Evolutionary conservation across 2,113 vertebrate genomes (phyloP).

Genomic region (Corvus moneduloides): DNA sequence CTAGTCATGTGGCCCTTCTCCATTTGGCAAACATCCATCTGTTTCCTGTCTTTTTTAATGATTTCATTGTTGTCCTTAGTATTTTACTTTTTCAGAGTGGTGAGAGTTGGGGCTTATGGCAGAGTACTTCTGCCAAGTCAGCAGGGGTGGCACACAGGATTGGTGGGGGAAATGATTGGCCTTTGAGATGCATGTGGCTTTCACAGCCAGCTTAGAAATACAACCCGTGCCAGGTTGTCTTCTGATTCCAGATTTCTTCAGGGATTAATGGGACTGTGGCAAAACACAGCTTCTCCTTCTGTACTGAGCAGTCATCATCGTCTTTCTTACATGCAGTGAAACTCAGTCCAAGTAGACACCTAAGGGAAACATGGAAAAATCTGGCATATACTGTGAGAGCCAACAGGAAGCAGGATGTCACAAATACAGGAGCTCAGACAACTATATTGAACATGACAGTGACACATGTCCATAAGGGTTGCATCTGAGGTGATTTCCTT

Average conservation of each 20-base stretch:
- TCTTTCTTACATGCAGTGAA: background rate
- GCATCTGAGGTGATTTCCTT: constrained; percentile 3
- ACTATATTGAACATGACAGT: background rate
- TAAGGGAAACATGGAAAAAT: background rate
- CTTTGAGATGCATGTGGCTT: background rate
- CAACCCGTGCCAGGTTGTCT: background rate
- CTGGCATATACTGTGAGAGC: background rate
- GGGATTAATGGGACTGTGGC: background rate
- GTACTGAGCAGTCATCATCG: background rate
- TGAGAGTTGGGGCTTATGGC: background rate
- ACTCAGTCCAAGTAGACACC: background rate
- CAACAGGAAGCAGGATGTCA: constrained; percentile 5
- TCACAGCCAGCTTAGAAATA: background rate
- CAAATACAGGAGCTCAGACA: background rate
- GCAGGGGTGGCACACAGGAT: background rate
- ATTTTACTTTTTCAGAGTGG: constrained; percentile 1
- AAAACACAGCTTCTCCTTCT: constrained; percentile 15
- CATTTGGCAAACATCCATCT: constrained; percentile 13
- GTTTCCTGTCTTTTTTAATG: background rate
- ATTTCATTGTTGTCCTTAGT: background rate
- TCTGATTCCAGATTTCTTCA: constrained; percentile 5
- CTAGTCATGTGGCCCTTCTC: background rate
- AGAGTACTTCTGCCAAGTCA: background rate
- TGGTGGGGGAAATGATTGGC: background rate
- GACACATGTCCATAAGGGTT: background rate